Evolutionary conservation across 2,113 vertebrate genomes (phyloP).

Genomic region (Sceloporus undulatus): DNA sequence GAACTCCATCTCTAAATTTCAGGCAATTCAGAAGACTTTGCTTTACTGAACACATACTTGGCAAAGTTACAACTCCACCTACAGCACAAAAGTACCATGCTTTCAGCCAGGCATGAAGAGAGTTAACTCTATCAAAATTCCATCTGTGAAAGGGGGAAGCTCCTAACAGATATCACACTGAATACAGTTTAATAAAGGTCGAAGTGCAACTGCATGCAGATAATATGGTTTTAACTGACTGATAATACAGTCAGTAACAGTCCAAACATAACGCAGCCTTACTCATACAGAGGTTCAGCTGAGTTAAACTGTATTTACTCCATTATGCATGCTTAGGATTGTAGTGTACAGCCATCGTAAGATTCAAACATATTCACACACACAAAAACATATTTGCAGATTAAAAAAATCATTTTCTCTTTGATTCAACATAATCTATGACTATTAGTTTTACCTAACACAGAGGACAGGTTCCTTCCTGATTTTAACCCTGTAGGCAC

Average conservation of each 20-base stretch:
- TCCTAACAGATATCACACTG: constrained; percentile 51
- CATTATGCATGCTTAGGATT: neutral
- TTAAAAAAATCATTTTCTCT: constrained; percentile 72
- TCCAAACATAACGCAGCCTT: neutral
- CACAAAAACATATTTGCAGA: constrained; percentile 74
- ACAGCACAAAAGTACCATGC: constrained; percentile 11
- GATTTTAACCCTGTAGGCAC: constrained; percentile 22
- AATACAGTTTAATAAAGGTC: constrained; percentile 67
- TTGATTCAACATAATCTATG: constrained; percentile 69
- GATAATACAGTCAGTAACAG: neutral
- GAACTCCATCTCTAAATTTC: constrained; percentile 29
- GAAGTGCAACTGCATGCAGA: constrained; percentile 63
- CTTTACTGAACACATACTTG: constrained; percentile 8
- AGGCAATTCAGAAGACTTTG: constrained; percentile 34
- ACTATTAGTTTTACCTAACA: constrained; percentile 68
- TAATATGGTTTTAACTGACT: constrained; percentile 54
- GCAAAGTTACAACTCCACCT: constrained; percentile 27
- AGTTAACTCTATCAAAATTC: constrained; percentile 59
- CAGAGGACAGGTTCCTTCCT: constrained; percentile 41
- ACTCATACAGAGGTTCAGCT: neutral
- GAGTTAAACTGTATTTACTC: neutral
- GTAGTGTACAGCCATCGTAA: constrained; percentile 38
- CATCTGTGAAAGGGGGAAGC: constrained; percentile 37
- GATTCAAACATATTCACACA: constrained; percentile 36
- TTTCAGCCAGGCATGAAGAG: constrained; percentile 39